A percentile compares a stretch with the other conserved stretches of the same genome.
Conservation (phyloP, 2,113 vertebrate genomes). For the Cinclus mexicanus region DNA sequence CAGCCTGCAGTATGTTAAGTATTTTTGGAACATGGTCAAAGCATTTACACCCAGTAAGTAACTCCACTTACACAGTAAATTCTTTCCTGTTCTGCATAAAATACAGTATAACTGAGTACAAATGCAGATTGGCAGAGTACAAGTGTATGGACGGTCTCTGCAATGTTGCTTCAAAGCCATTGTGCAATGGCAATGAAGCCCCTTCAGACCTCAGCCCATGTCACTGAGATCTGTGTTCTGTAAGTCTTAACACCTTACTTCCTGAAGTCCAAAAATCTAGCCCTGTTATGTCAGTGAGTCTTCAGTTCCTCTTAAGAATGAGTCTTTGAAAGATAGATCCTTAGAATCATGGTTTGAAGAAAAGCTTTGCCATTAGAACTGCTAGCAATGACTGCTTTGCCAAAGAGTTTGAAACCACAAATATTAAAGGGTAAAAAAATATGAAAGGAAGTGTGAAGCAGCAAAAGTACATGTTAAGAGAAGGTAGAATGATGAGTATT, state of each 20-base stretch:
- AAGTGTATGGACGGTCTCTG: background rate
- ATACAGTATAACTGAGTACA: background rate
- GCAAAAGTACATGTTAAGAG: background rate
- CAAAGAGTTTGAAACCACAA: background rate
- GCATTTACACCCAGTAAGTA: background rate
- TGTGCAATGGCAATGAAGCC: background rate
- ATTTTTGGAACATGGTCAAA: background rate
- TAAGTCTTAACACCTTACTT: background rate
- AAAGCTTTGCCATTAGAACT: background rate
- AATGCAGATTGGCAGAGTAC: background rate
- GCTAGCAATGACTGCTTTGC: background rate
- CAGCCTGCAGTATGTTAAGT: conserved; percentile 7
- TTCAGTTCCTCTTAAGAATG: background rate
- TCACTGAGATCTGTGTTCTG: background rate
- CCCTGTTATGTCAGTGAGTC: background rate
- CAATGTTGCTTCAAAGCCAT: background rate
- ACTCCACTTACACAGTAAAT: background rate
- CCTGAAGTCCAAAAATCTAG: background rate
- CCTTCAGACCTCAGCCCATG: background rate
- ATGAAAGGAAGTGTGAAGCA: background rate
- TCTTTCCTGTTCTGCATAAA: background rate
- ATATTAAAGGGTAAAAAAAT: background rate
- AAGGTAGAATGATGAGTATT: background rate
- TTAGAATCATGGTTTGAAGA: background rate
- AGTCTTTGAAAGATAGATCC: background rate